Percentiles rank a stretch among this genome's conserved stretches.
phyloP scores from a whole-genome alignment of 2,113 vertebrate genomes.

The Aphelocoma coerulescens region DNA sequence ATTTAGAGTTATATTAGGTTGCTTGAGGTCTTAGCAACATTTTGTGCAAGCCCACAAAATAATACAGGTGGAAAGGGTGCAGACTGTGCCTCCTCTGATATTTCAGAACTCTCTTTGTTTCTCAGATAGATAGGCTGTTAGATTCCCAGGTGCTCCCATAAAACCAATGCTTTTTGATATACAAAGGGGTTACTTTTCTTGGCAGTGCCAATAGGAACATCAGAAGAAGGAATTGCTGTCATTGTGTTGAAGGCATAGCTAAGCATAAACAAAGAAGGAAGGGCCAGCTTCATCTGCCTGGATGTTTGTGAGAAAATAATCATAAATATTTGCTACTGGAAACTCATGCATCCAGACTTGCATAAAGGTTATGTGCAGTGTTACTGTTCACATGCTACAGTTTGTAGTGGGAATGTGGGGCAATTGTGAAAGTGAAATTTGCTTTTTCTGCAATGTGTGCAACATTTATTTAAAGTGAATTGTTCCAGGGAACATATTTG shows the following conservation, averaged over 20 bases:
- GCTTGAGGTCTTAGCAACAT: not conserved
- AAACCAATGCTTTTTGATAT: not conserved
- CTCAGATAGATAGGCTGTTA: not conserved
- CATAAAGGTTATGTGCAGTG: not conserved
- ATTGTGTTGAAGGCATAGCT: not conserved
- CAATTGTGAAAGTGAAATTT: conserved; percentile 51
- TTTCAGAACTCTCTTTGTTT: not conserved
- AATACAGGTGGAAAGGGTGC: not conserved
- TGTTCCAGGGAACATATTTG: conserved; percentile 43
- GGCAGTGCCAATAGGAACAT: not conserved
- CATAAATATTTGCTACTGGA: not conserved
- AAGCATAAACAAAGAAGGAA: not conserved
- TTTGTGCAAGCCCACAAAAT: not conserved
- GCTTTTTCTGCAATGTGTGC: conserved; percentile 33
- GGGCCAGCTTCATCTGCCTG: not conserved
- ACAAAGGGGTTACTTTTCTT: not conserved
- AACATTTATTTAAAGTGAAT: conserved; percentile 54
- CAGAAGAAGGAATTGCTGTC: not conserved
- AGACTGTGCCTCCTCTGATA: not conserved
- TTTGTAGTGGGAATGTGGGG: not conserved
- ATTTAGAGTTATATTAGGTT: not conserved
- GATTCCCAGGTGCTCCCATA: not conserved
- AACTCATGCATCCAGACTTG: not conserved
- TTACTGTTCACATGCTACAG: not conserved
- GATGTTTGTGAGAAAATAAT: not conserved